Base-by-base conservation (phyloP, 35 echinoderm and acorn worm species). In the Heliocidaris erythrogramma region DNA sequence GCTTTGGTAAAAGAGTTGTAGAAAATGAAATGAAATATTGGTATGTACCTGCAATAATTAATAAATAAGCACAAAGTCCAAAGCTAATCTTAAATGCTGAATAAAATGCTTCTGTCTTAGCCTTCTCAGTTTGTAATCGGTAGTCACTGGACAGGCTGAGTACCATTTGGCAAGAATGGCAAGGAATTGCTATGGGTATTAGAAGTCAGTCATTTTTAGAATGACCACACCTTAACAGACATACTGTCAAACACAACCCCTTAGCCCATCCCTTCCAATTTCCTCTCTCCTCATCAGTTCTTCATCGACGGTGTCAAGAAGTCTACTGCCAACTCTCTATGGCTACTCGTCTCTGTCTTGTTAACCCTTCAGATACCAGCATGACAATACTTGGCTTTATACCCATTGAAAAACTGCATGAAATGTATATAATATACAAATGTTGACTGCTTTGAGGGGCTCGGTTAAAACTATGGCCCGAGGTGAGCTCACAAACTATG, bases 151-250 rank as follows among this genome's bases (percentile, higher is more conserved):
- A 78, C 18, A 78, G 65, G 17, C 65, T 78, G 8, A 56, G 52
- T 14, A 56, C 52, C 52, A 56, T 56, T 56, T 14, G 8, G 6
- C 65, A n/a, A 78, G 65, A 78, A 78, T 78, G 65, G 17, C 65
- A 78, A 78, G 17, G 7, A 13, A 5, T n/a, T 78, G 65, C 18
- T 27, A 17, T 78, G 3, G 35, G 65, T 18, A 27, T 27, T 78
- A 21, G 27, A n/a, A 21, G 27, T 78, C 18, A 78, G 65, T 24
- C 21, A 21, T 78, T 78, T n/a, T 78, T 27, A 78, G 65, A 78
- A 78, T 78, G 65, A 78, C 65, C 65, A 78, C 65, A 78, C 65
- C 65, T 78, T 7, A 78, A 78, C 65, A 78, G 65, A 78, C 65
- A 78, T 78, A 78, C 65, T 78, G 65, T 78, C 65, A 78, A 78